phyloP scores from a whole-genome alignment of 1,140 invertebrate species.

The Phthorimaea operculella region DNA sequence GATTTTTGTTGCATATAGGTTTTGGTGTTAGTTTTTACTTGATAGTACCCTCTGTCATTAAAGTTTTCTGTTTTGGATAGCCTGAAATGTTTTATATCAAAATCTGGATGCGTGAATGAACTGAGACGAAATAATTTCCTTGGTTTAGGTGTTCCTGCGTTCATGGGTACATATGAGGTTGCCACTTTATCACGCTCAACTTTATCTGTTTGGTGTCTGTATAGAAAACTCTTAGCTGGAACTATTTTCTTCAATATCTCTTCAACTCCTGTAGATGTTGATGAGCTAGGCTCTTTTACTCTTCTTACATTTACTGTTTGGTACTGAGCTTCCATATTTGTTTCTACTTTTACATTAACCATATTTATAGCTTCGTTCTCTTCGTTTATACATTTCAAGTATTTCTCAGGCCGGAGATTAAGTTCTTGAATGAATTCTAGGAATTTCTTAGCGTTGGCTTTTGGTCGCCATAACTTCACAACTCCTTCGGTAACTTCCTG shows the following conservation, averaged over 20 bases:
- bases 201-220: slow-evolving; percentile 47
- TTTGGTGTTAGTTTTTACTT: slow-evolving; percentile 41
- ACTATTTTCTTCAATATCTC: slow-evolving; percentile 50
- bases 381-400: slow-evolving; percentile 23
- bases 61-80: slow-evolving; percentile 36
- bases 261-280: slow-evolving; percentile 35
- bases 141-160: slow-evolving; percentile 31
- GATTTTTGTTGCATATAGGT: slow-evolving; percentile 29
- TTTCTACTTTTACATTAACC: neutral
- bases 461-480: slow-evolving; percentile 54
- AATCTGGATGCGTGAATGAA: slow-evolving; percentile 51
- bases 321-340: slow-evolving; percentile 37
- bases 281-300: slow-evolving; percentile 32
- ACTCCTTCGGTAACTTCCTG: slow-evolving; percentile 56
- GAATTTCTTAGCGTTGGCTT: slow-evolving; percentile 48
- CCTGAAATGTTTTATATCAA: slow-evolving; percentile 33
- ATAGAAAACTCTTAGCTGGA: slow-evolving; percentile 61
- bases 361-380: neutral
- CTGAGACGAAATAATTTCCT: slow-evolving; percentile 49
- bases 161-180: slow-evolving; percentile 60
- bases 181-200: slow-evolving; percentile 30
- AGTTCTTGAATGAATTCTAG: slow-evolving; percentile 48
- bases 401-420: slow-evolving; percentile 44
- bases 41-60: slow-evolving; percentile 52
- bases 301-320: slow-evolving; percentile 49